A percentile compares a stretch with the other conserved stretches of the same genome.
phyloP scores from a whole-genome alignment of 2,888 invertebrate genomes.

The Pristionchus mayeri region DNA sequence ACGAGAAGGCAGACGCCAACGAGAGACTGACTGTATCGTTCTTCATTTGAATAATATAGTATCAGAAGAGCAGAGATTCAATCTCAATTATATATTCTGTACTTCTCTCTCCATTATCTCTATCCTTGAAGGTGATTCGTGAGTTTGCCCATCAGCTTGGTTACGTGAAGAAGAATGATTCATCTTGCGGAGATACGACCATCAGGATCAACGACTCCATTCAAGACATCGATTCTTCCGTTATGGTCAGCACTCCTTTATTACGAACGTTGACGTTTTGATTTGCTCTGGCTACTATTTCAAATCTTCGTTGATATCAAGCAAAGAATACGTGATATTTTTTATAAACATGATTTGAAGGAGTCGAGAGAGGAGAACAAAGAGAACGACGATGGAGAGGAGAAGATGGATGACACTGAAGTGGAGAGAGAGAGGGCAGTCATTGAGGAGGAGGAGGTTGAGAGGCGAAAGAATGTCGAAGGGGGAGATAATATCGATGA shows the following conservation, averaged over 20 bases:
- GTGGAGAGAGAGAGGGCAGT: not conserved
- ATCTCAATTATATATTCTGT: not conserved
- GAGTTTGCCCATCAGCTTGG: constrained; percentile 15
- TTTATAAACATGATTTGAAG: not conserved
- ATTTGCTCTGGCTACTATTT: no score
- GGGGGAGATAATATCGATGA: not conserved
- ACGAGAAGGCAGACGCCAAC: not conserved
- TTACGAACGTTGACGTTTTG: no score
- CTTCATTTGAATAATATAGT: not conserved
- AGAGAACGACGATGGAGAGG: not conserved
- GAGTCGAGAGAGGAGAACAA: not conserved
- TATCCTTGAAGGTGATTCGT: not conserved
- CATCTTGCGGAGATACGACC: not conserved
- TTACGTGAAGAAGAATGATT: not conserved
- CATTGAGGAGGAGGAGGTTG: not conserved
- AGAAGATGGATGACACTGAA: not conserved
- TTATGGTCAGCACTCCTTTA: not conserved
- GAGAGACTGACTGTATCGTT: not conserved
- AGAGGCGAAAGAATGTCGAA: not conserved
- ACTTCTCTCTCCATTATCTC: not conserved
- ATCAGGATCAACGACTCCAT: not conserved
- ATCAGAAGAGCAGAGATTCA: not conserved
- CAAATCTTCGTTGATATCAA: no score
- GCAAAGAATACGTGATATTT: no score
- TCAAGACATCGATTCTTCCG: not conserved